A percentile compares a stretch with the other conserved stretches of the same genome.
phyloP scores from a whole-genome alignment of 2,888 invertebrate species.

The Onthophagus sagittarius region DNA sequence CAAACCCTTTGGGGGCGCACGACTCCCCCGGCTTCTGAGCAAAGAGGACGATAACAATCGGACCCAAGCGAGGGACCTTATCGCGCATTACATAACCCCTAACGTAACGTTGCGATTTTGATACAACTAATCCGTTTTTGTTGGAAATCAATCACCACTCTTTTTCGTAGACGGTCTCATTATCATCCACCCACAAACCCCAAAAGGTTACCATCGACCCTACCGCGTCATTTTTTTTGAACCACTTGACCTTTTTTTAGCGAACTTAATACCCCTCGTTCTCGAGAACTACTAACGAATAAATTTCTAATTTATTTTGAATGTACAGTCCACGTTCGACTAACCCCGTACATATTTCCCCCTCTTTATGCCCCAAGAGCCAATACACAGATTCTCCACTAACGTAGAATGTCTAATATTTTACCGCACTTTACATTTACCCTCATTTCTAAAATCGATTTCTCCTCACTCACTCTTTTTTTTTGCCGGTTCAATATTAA shows the following conservation, averaged over 20 bases:
- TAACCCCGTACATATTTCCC: background rate
- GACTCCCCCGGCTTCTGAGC: constrained; percentile 38
- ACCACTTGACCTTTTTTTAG: constrained; percentile 7
- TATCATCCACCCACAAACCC: background rate
- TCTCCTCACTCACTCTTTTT: background rate
- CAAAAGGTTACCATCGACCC: background rate
- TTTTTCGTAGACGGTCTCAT: background rate
- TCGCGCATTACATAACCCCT: constrained; percentile 41
- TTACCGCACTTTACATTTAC: background rate
- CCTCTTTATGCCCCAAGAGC: background rate
- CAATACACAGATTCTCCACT: background rate
- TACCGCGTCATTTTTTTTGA: constrained; percentile 1
- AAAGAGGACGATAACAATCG: constrained; percentile 44
- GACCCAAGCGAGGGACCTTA: constrained; percentile 41
- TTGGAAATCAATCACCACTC: background rate
- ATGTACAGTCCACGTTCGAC: constrained; percentile 1
- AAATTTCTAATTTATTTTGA: constrained; percentile 11
- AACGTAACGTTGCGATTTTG: constrained; percentile 42
- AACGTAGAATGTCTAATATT: background rate
- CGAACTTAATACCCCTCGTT: background rate
- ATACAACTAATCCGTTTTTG: constrained; percentile 19
- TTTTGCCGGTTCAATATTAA: background rate
- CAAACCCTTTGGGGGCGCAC: constrained; percentile 27
- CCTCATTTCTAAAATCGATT: background rate
- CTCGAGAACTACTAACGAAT: constrained; percentile 2